Evolutionary conservation across 2,888 invertebrate genomes (phyloP).

Genomic region (Coremacera marginata): DNA sequence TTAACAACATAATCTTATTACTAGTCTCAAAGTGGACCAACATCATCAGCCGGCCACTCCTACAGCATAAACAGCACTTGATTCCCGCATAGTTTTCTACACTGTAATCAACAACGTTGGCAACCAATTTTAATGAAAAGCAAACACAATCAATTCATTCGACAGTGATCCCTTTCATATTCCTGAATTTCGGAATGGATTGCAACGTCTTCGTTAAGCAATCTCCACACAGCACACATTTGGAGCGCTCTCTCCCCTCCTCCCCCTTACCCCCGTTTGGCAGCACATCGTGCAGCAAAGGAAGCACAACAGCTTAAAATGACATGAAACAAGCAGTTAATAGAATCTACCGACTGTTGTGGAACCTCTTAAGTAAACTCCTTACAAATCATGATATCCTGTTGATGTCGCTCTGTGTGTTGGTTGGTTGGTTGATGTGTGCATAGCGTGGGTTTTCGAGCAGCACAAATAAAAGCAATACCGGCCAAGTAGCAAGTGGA

Average conservation of each 20-base stretch:
- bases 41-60: no score
- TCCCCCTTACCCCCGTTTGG: neutral
- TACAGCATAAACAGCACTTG: no score
- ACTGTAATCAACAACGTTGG: constrained; percentile 23
- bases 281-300: neutral
- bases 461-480: neutral
- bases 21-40: no score
- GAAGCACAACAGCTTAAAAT: constrained; percentile 16
- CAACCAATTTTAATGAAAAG: constrained; percentile 47
- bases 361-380: constrained; percentile 3
- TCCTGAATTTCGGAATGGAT: neutral
- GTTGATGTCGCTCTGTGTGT: neutral
- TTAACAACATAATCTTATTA: no score
- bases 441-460: neutral
- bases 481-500: neutral
- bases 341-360: constrained; percentile 13
- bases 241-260: neutral
- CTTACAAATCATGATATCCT: constrained; percentile 19
- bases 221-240: neutral
- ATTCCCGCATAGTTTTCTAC: neutral
- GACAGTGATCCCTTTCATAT: constrained; percentile 41
- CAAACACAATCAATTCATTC: constrained; percentile 47
- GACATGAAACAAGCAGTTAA: constrained; percentile 32
- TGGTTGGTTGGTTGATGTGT: no score
- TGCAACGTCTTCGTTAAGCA: neutral